Base-by-base conservation (phyloP, 2,888 invertebrate species). In the Luffia ferchaultella region DNA sequence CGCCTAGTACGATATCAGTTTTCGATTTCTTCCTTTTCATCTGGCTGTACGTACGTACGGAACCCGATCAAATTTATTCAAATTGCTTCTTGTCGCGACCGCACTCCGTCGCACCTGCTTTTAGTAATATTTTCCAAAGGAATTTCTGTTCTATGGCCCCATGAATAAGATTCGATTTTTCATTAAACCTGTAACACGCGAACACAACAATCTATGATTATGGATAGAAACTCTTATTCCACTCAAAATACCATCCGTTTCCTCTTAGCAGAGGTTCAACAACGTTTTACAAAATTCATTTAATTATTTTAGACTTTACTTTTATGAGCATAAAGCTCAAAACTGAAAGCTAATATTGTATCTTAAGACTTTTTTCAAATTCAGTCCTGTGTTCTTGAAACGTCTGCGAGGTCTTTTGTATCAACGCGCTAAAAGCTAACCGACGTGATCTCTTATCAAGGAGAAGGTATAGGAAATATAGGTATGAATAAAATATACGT, bases 171-270 rank as follows among this genome's bases (percentile, higher is more conserved):
- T n/a, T n/a, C n/a, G n/a, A n/a, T n/a, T n/a, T n/a, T n/a, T n/a
- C n/a, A n/a, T n/a, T n/a, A n/a, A n/a, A n/a, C n/a, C n/a, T n/a
- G n/a, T n/a, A n/a, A n/a, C n/a, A n/a, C n/a, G 30, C 60, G 63
- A 68, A 69, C 70, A 66, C 65, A 62, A 67, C 70, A 67, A 68
- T 68, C 62, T 67, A 68, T 61, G 75, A 72, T 66, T 72, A 72
- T 73, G 69, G 73, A 77, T 76, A 73, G 73, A 73, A 75, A 76
- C 78, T 79, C 73, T 77, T 80, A 79, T 76, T 75, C 69, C 72
- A 74, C 67, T 80, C 76, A 79, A 78, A 78, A 79, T 76, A 78
- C 76, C 79, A 77, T 74, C 71, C 68, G 73, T 71, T 75, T 71
- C 76, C 70, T 75, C 68, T 75, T 70, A 76, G 74, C 79, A 76